Conservation (phyloP, 2,797 vertebrate species). For the Halcyon smyrnensis region DNA sequence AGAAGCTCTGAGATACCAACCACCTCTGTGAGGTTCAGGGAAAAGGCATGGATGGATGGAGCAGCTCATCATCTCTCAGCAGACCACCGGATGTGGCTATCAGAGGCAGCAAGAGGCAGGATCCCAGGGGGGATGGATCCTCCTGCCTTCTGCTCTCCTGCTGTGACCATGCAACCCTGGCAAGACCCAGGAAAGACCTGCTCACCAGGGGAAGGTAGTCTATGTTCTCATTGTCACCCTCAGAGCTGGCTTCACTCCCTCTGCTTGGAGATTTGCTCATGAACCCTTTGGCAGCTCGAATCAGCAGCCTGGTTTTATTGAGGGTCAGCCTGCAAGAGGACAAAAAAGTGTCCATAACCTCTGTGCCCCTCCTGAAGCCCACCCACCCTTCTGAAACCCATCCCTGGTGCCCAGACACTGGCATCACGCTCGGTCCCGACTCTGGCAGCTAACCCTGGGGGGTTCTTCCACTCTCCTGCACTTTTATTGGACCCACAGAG, state of each 20-base stretch:
- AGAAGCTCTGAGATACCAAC: background rate
- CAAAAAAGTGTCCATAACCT: background rate
- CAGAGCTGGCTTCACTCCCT: conserved; percentile 77
- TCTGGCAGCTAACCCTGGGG: accelerated
- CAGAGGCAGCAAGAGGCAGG: background rate
- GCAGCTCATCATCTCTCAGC: background rate
- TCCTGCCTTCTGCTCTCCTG: background rate
- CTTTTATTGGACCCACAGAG: accelerated
- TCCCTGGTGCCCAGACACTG: background rate
- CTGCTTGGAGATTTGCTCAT: conserved; percentile 87
- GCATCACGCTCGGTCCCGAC: accelerated
- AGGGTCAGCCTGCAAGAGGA: conserved; percentile 83
- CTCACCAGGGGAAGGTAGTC: conserved; percentile 94
- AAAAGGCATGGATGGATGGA: background rate
- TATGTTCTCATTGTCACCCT: conserved; percentile 84
- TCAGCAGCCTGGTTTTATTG: conserved; percentile 88
- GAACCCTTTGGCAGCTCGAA: conserved; percentile 90
- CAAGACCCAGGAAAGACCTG: background rate
- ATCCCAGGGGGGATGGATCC: accelerated
- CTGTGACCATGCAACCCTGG: background rate
- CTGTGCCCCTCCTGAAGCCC: accelerated
- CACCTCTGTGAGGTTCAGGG: background rate
- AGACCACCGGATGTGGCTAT: accelerated
- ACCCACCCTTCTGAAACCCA: background rate
- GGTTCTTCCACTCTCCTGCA: background rate